phyloP scores from a whole-genome alignment of 2,113 vertebrate species.

The Morone saxatilis region DNA sequence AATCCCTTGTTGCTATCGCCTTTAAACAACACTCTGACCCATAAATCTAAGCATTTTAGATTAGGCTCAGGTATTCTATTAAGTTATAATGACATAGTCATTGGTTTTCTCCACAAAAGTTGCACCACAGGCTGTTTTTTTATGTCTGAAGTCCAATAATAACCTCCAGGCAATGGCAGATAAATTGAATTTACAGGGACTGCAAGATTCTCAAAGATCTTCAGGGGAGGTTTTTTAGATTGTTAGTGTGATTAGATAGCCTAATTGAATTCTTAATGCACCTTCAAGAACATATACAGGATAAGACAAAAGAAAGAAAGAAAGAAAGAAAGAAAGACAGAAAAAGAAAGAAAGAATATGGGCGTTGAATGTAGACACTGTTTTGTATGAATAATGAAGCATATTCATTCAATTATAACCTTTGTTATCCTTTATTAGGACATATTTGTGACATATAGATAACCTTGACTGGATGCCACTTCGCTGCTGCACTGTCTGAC shows the following conservation, averaged over 20 bases:
- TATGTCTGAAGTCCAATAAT: constrained; percentile 29
- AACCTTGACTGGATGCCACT: constrained; percentile 21
- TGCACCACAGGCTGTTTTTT: constrained; percentile 23
- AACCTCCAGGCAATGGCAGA: constrained; percentile 36
- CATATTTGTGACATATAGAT: neutral
- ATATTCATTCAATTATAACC: constrained; percentile 19
- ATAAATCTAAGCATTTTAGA: constrained; percentile 30
- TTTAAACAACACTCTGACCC: constrained; percentile 7
- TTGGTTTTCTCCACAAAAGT: constrained; percentile 17
- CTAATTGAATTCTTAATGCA: constrained; percentile 13
- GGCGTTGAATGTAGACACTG: neutral
- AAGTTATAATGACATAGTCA: constrained; percentile 1
- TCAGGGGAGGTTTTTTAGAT: constrained; percentile 18
- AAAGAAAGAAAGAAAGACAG: neutral
- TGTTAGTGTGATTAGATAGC: constrained; percentile 27
- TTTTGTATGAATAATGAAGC: constrained; percentile 23
- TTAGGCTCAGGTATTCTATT: constrained; percentile 15
- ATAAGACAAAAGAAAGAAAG: neutral
- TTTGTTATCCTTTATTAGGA: neutral
- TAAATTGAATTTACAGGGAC: constrained; percentile 43
- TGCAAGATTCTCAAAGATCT: constrained; percentile 26
- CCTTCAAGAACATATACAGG: neutral
- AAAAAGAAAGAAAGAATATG: neutral
- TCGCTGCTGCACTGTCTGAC: neutral
- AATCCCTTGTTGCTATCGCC: neutral